A percentile compares a stretch with the other conserved stretches of the same genome.
Conservation (phyloP, 2,113 vertebrate species). For the Pelecanoides urinatrix region DNA sequence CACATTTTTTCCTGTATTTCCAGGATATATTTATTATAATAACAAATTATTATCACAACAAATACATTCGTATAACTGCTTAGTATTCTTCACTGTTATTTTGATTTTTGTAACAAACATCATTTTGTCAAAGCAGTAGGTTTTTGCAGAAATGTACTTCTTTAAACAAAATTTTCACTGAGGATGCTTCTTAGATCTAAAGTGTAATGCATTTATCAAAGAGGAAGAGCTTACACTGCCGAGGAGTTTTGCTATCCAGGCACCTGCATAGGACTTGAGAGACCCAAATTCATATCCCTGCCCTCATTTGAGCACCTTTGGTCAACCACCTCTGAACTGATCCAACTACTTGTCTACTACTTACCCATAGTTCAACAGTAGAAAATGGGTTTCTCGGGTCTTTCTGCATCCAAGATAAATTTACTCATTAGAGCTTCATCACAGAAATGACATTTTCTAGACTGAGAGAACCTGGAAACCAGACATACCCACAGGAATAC, state of each 20-base stretch:
- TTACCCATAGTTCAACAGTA: no score
- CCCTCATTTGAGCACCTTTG: not conserved
- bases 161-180: not conserved
- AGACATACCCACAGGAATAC: not conserved
- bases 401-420: not conserved
- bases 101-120: not conserved
- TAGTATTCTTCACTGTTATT: not conserved
- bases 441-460: not conserved
- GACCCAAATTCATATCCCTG: not conserved
- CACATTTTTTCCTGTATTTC: not conserved
- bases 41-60: not conserved
- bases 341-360: not conserved
- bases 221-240: not conserved
- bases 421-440: not conserved
- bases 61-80: not conserved
- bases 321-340: not conserved
- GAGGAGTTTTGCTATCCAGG: not conserved
- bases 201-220: not conserved
- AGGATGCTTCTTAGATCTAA: not conserved
- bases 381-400: not conserved
- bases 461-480: not conserved
- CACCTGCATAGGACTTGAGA: rapidly evolving
- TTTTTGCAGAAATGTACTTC: not conserved
- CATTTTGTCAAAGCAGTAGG: not conserved
- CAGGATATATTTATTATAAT: not conserved